These are phyloP conservation scores for Anas georgica DNA, from an alignment of 2,797 vertebrate species.

Conservation along the genomic window DNA sequence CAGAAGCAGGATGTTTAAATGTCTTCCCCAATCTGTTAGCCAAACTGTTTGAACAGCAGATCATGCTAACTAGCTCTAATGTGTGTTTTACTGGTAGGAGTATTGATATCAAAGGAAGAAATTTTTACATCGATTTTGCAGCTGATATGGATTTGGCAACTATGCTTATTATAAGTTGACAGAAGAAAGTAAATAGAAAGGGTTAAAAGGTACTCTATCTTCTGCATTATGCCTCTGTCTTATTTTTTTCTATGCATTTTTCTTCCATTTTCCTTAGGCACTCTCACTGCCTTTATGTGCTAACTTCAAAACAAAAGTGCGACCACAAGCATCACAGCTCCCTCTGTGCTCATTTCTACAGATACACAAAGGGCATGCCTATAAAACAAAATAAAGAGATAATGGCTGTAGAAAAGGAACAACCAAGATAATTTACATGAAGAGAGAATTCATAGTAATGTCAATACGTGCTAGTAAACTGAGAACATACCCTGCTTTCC, in stretches of 20 bases:
- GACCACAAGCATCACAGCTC: not conserved
- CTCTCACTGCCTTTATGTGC: not conserved
- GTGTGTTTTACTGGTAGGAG: not conserved
- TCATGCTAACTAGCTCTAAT: not conserved
- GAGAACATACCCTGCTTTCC: not conserved
- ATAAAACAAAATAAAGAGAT: not conserved
- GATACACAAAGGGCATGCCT: not conserved
- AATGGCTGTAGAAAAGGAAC: not conserved
- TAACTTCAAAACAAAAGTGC: not conserved
- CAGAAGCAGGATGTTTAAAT: not conserved
- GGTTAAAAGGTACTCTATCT: not conserved
- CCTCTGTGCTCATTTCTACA: slow-evolving; percentile 26
- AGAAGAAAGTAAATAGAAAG: not conserved
- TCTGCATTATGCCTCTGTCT: not conserved
- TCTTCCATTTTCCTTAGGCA: not conserved
- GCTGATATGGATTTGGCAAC: not conserved
- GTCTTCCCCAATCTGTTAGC: not conserved
- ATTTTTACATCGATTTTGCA: not conserved
- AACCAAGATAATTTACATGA: not conserved
- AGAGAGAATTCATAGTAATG: not conserved
- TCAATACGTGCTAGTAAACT: not conserved
- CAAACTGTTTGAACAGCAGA: not conserved
- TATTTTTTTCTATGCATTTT: not conserved
- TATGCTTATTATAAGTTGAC: not conserved
- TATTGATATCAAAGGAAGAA: not conserved